Percentiles rank a stretch among this genome's conserved stretches.
Conservation (phyloP, 2,113 vertebrate genomes). For the Phasianus colchicus region DNA sequence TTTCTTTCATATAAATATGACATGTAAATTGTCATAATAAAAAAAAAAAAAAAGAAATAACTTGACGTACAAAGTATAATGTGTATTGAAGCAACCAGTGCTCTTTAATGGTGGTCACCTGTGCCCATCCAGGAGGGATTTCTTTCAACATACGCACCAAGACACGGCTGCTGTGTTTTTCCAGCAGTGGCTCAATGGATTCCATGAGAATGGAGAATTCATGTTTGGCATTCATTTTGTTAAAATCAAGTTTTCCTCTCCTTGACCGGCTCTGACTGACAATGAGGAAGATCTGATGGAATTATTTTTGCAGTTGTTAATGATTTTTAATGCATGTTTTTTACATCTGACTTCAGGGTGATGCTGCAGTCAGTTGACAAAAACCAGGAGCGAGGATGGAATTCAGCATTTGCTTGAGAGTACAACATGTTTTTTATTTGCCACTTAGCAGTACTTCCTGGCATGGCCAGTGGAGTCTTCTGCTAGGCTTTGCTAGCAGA, state of each 20-base stretch:
- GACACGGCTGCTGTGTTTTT: background rate
- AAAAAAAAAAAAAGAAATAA: conserved; percentile 82
- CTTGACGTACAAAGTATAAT: conserved; percentile 66
- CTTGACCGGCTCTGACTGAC: background rate
- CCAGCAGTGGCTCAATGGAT: background rate
- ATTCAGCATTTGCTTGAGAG: background rate
- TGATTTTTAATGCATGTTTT: fast-evolving
- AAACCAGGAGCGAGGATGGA: background rate
- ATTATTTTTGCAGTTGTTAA: fast-evolving
- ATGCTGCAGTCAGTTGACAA: background rate
- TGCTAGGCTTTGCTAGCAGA: background rate
- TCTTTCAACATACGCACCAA: background rate
- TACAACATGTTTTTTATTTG: fast-evolving
- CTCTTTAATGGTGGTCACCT: background rate
- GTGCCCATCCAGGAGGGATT: background rate
- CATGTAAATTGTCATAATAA: conserved; percentile 99
- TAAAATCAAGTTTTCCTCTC: fast-evolving
- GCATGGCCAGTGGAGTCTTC: background rate
- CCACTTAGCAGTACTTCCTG: background rate
- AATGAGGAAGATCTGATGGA: background rate
- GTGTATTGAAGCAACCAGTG: conserved; percentile 54
- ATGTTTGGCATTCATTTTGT: background rate
- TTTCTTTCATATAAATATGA: conserved; percentile 93
- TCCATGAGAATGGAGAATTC: fast-evolving
- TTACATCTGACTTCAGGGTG: fast-evolving